Evolutionary conservation across 2,888 invertebrate species (phyloP), one percentile per base, ranked within the genome.

Genomic region (Oxycera nigricornis): DNA sequence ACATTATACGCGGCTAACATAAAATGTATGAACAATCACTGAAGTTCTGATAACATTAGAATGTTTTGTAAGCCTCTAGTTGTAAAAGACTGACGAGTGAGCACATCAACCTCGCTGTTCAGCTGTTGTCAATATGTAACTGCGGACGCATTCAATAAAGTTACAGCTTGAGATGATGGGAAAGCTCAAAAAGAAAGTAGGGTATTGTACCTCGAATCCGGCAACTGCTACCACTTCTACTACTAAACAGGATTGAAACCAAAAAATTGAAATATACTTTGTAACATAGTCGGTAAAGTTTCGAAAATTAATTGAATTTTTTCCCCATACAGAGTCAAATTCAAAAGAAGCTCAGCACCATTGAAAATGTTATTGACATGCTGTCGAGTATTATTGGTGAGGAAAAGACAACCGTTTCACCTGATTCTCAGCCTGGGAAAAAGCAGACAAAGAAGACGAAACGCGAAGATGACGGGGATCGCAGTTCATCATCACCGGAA

Each of bases 331-430:
- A 86, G 86, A 81, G 78, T 72, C 85, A 86, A 83, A 85, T 86
- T 24, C 82, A 85, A 77, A 85, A 84, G 78, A 86, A 85, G 79
- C 76, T 86, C 57, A 83, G 92, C 86, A 93, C 94, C 0, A 93
- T 94, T 83, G 91, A 91, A 85, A 94, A 94, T 84, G 94, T 95
- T 24, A 93, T 95, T 81, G 94, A 94, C 82, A 94, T 94, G 92
- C 87, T 95, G 80, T 92, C 92, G 76, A 92, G 92, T 39, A 92
- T 95, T 81, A 94, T 95, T 80, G 93, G 94, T 0, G 93, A 93
- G 80, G 91, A 91, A 78, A 77, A 74, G 22, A 75, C 75, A 3
- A 55, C 83, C 6, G 82, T 83, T 73, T 77, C 80, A 26, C 80
- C 80, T n/a, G 26, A 31, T 2, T 1, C 11, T 17, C 67, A 67